A percentile compares a stretch with the other conserved stretches of the same genome.
These are phyloP conservation scores for Congeria kusceri DNA, from an alignment of 2,888 invertebrate genomes.

Conservation along the genomic window DNA sequence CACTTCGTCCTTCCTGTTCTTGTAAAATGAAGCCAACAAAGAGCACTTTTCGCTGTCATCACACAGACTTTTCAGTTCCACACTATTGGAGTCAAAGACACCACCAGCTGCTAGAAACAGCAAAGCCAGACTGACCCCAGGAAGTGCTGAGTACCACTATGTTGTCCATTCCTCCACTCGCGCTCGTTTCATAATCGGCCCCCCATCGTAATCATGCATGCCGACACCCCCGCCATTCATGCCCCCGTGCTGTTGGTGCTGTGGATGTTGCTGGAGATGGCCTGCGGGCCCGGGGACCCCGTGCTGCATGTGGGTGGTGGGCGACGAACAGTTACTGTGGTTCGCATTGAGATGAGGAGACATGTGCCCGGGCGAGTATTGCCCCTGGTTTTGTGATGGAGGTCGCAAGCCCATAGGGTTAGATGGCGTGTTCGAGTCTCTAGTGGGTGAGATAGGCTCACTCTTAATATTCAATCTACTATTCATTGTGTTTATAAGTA, in stretches of 20 bases:
- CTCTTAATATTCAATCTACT: constrained; percentile 92
- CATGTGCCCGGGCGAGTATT: constrained; percentile 74
- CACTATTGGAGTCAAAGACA: too few relatives aligned
- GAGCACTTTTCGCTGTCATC: too few relatives aligned
- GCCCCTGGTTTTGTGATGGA: constrained; percentile 85
- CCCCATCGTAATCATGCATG: constrained; percentile 82
- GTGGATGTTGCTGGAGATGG: constrained; percentile 56
- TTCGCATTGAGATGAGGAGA: constrained; percentile 76
- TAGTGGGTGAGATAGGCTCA: constrained; percentile 97
- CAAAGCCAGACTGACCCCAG: not conserved
- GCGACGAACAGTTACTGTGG: constrained; percentile 87
- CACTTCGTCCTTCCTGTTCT: too few relatives aligned
- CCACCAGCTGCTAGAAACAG: too few relatives aligned
- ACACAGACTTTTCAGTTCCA: too few relatives aligned
- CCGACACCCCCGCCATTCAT: constrained; percentile 32
- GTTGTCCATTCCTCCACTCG: constrained; percentile 94
- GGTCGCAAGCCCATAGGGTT: constrained; percentile 85
- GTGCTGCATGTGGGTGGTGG: constrained; percentile 67
- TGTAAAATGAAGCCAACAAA: too few relatives aligned
- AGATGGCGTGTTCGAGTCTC: constrained; percentile 89
- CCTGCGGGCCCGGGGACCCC: constrained; percentile 31
- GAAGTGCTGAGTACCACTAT: constrained; percentile 67
- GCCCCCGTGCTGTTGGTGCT: constrained; percentile 62
- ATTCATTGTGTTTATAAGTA: constrained; percentile 79
- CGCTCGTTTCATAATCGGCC: constrained; percentile 90